These are phyloP conservation scores for Phymorhynchus buccinoides DNA, from an alignment of 1,140 invertebrate genomes.

Conservation along the genomic window DNA sequence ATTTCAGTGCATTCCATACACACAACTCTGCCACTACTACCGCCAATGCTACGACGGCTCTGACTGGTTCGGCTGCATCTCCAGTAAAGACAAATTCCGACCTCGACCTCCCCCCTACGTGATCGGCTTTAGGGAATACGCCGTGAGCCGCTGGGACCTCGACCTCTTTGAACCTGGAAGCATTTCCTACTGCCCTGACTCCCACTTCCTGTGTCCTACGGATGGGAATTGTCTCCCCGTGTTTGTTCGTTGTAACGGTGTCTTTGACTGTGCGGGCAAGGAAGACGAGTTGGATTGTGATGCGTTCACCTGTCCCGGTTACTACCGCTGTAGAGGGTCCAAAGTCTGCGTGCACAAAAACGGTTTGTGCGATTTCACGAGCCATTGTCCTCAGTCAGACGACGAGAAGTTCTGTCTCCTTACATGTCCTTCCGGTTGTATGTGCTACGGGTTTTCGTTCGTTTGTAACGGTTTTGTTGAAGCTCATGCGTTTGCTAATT, in stretches of 20 bases:
- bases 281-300: constrained; percentile 29
- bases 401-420: constrained; percentile 41
- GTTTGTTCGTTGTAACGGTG: constrained; percentile 36
- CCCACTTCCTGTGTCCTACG: constrained; percentile 20
- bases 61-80: too few species aligned
- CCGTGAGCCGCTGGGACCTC: too few species aligned
- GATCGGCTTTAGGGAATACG: too few species aligned
- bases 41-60: too few species aligned
- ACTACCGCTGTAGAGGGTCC: constrained; percentile 34
- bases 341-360: constrained; percentile 27
- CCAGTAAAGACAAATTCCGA: too few species aligned
- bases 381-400: constrained; percentile 40
- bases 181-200: constrained; percentile 32
- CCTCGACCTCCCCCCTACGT: too few species aligned
- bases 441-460: constrained; percentile 25
- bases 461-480: background rate
- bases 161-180: too few species aligned
- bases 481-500: background rate
- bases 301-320: constrained; percentile 38
- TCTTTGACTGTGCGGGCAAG: constrained; percentile 24
- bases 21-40: too few species aligned
- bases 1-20: too few species aligned
- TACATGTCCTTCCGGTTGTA: constrained; percentile 47
- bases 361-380: constrained; percentile 22
- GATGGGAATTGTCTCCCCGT: constrained; percentile 11